Base-by-base conservation (phyloP, 2,888 invertebrate genomes). In the Frankliniella fusca region DNA sequence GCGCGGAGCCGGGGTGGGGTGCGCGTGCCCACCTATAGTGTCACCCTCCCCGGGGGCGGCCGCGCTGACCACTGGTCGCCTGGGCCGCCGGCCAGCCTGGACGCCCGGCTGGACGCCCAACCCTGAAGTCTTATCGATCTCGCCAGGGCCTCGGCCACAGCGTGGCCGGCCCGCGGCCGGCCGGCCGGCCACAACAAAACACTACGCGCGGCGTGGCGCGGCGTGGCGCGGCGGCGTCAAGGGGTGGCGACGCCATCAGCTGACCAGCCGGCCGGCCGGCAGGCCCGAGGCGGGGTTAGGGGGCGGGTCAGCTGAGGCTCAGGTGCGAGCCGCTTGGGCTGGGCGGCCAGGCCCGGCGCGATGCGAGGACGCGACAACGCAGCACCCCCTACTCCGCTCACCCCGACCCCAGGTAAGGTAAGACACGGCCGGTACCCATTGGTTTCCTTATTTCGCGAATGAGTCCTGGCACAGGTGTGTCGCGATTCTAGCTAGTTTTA, bases 41-140 rank as follows among this genome's bases (percentile, higher is more conserved):
- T 23, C 11, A 8, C 23, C 70, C 70, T 76, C 23, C 70, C 9
- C 27, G 23, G 70, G 11, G 70, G 23, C 27, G 70, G 82, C 91
- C 89, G 88, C 91, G 89, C 88, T 91, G 85, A 89, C 91, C 88
- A 89, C 91, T 86, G 88, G 90, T 83, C 88, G 90, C 87, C 83
- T 88, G 84, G 88, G 90, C 86, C 84, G 81, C 83, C 49, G 83
- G 83, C 82, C 85, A 85, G 83, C 84, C 83, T 82, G 84, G 84
- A 70, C 83, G 84, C 54, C 83, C 82, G 82, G 38, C 38, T 38
- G 38, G 38, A 38, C 38, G 38, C 38, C 38, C 38, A 3, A 5
- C 2, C 38, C 38, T n/a, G 38, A 5, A 2, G 38, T 38, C 38
- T 38, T 38, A 38, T 38, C 38, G 38, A 38, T 38, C 38, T 27